These are phyloP conservation scores for Origma solitaria DNA, from an alignment of 2,113 vertebrate species.

Conservation along the genomic window DNA sequence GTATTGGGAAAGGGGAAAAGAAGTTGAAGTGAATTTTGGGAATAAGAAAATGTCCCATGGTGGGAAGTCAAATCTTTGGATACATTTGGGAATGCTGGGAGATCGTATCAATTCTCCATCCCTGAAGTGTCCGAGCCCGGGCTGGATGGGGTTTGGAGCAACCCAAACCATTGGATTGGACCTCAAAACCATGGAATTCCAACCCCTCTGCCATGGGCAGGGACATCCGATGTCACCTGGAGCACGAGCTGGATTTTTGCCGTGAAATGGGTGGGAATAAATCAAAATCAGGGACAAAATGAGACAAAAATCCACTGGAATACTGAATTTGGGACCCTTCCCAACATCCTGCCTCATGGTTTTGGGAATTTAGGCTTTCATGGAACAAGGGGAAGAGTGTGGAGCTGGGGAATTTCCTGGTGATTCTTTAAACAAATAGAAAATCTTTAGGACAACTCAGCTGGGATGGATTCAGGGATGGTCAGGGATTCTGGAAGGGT, in stretches of 20 bases:
- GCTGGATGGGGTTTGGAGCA: background rate
- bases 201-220: background rate
- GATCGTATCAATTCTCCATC: background rate
- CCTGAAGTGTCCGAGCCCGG: background rate
- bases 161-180: rapidly evolving
- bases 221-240: rapidly evolving
- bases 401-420: rapidly evolving
- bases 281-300: background rate
- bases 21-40: background rate
- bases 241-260: background rate
- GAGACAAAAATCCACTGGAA: rapidly evolving
- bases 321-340: background rate
- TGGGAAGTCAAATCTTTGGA: background rate
- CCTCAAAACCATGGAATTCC: background rate
- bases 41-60: rapidly evolving
- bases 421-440: background rate
- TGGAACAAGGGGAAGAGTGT: background rate
- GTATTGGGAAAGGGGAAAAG: background rate
- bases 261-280: background rate
- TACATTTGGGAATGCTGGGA: background rate
- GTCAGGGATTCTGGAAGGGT: too few species aligned
- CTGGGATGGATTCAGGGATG: background rate
- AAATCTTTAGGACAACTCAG: background rate
- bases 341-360: rapidly evolving
- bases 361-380: background rate